Conservation (phyloP, 2,888 invertebrate species). For the Tuberolachnus salignus region DNA sequence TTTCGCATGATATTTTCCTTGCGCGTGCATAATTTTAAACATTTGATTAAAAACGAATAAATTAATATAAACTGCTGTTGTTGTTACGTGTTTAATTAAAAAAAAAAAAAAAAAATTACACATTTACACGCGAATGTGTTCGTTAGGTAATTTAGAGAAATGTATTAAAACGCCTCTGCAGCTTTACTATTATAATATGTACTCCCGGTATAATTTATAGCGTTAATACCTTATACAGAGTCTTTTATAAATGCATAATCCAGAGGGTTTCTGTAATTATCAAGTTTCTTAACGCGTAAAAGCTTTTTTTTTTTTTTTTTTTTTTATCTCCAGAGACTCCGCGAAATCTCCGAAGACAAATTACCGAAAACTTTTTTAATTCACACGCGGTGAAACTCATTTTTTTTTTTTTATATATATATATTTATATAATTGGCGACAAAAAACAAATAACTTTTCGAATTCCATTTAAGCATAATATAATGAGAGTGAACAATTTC, state of each 20-base stretch:
- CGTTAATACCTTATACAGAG: conserved; percentile 17
- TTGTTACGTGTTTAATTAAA: neutral
- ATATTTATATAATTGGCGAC: conserved; percentile 47
- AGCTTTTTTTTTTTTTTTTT: conserved; percentile 8
- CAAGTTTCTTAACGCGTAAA: conserved; percentile 55
- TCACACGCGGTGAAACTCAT: conserved; percentile 31
- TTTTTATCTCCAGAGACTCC: conserved; percentile 18
- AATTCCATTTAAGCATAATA: conserved; percentile 24
- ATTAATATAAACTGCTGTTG: neutral
- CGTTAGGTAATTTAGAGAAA: conserved; percentile 16
- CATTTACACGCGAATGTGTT: neutral
- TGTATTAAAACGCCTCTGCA: conserved; percentile 2
- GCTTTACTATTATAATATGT: neutral
- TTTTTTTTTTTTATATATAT: too few species aligned
- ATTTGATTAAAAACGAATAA: neutral
- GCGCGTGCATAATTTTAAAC: too few species aligned
- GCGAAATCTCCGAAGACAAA: conserved; percentile 52
- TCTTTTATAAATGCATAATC: conserved; percentile 22
- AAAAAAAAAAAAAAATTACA: too few species aligned
- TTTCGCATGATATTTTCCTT: too few species aligned
- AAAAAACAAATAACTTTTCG: conserved; percentile 40
- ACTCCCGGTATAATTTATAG: conserved; percentile 20
- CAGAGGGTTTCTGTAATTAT: conserved; percentile 47
- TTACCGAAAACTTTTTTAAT: conserved; percentile 55
- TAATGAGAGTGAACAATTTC: neutral